Base-by-base conservation (phyloP, 92 coral and sea anemone species). In the Epizoanthus ramosus region DNA sequence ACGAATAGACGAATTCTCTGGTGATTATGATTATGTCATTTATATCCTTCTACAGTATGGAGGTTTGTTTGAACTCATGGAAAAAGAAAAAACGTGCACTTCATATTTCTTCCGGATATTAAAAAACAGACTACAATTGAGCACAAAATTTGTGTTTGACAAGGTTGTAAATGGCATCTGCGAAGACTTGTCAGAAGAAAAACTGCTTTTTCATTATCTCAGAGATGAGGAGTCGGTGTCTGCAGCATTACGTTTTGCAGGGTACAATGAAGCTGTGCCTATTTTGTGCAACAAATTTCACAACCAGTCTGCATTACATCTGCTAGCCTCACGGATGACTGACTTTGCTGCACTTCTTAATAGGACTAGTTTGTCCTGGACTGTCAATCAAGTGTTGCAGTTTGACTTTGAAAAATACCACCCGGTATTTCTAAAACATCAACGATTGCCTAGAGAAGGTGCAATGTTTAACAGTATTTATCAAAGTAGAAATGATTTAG, bases 1-100 rank as follows among this genome's bases (percentile, higher is more conserved):
- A 2, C 68, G 68, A 35, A 0, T 63, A 19, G 8, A 23, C 22
- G 31, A 24, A 1, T 14, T 63, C 9, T 63, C 68, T 7, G 68
- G 68, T 23, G 68, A 63, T 22, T 63, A 63, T 63, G 68, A 63
- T 35, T 63, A 5, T 24, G 68, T 63, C 21, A 63, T 63, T 22
- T 19, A 19, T 63, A 0, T 63, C 37, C 68, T 63, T 31, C 21
- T 63, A n/a, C 14, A 63, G 3, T 0, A 22, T 63, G 68, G 35
- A 6, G 68, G 68, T 23, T 35, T 22, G 35, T 63, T 63, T 3
- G 68, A 63, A 63, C 31, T 63, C 12, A 12, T 63, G 35, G 31
- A 63, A 63, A 3, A 63, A 16, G 28, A 63, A 23, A 18, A 12
- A 63, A 63, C 24, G 22, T 63, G 68, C 14, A 22, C 68, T 1